phyloP scores from a whole-genome alignment of 2,113 vertebrate species.

The Platysteira castanea region DNA sequence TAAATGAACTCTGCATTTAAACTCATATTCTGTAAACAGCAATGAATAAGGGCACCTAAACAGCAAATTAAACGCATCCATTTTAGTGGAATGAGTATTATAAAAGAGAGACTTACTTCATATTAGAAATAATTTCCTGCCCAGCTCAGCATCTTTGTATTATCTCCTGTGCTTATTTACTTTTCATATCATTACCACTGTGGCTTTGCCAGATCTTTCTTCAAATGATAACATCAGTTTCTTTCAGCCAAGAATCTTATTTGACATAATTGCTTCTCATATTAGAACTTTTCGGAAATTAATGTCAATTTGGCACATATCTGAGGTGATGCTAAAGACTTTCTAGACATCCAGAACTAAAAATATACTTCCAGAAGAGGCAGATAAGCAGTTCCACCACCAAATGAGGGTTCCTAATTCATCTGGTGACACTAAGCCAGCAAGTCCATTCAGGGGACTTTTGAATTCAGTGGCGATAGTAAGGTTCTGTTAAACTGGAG shows the following conservation, averaged over 20 bases:
- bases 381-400: background rate
- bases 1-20: constrained; percentile 39
- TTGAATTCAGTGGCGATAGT: background rate
- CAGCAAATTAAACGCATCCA: constrained; percentile 43
- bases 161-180: constrained; percentile 15
- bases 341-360: background rate
- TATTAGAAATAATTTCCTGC: constrained; percentile 23
- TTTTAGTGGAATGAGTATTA: constrained; percentile 16
- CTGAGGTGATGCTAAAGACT: background rate
- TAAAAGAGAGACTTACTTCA: background rate
- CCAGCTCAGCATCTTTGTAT: background rate
- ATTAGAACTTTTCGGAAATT: background rate
- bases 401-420: background rate
- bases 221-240: constrained; percentile 8
- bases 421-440: background rate
- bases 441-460: background rate
- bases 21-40: background rate
- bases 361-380: background rate
- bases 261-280: background rate
- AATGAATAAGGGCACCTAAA: background rate
- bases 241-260: background rate
- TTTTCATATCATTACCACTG: background rate
- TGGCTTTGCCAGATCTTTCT: background rate
- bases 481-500: background rate
- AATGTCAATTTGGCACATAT: background rate